Evolutionary conservation across 2,797 vertebrate genomes (phyloP), one percentile per base, ranked within the genome.

Genomic region (Oreortyx pictus): DNA sequence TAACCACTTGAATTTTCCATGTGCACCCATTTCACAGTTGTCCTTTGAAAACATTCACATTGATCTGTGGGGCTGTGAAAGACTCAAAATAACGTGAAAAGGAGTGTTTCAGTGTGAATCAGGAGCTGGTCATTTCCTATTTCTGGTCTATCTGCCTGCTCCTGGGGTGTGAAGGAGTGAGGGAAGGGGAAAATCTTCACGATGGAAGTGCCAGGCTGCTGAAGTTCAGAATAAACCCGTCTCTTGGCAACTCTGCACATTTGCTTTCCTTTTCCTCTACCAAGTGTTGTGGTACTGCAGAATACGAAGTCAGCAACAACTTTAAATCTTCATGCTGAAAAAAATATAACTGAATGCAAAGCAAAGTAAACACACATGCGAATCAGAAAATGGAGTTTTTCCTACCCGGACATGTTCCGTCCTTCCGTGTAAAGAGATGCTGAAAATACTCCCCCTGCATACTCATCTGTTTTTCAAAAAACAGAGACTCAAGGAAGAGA

Each of bases 251-350:
- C 86, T 89, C 78, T 29, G 49, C 62, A 47, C 62, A 74, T 90
- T 96, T 95, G 90, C 91, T 93, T 93, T 94, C 78, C 61, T 70
- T 89, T 91, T 64, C 68, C 61, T 93, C 78, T 87, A 82, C 76
- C 49, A 90, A 89, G 43, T 91, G 91, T 94, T 95, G 89, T 83
- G 73, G 76, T 93, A 95, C 91, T 95, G 85, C 39, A 3, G 87
- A 90, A 88, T 78, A 93, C 79, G 81, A 94, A 96, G 92, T 91
- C 92, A 93, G 87, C 62, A 93, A 92, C 83, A 93, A 92, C 88
- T 93, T 92, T 82, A 61, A 14, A 9, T 87, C 49, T 57, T 88
- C 50, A 35, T 29, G 24, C 52, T 89, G 56, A 89, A 88, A 86
- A 95, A 78, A 89, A 60, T 5, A n/a, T 19, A 52, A 54, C 49